phyloP scores from a whole-genome alignment of 1,140 invertebrate genomes.

The Drosophila persimilis region DNA sequence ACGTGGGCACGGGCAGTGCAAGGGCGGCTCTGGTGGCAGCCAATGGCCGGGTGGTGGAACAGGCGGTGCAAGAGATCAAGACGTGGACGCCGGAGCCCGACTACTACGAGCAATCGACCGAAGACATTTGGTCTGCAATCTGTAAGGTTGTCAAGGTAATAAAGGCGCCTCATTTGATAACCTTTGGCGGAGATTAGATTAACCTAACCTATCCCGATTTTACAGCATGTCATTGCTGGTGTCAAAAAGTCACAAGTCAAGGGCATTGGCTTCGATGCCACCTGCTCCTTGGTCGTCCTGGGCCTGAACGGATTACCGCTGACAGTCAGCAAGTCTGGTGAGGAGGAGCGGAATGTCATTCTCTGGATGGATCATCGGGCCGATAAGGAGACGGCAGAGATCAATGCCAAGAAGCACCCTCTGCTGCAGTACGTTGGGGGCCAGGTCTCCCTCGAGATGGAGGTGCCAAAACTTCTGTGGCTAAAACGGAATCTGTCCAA shows the following conservation, averaged over 20 bases:
- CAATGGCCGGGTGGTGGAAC: slow-evolving; percentile 87
- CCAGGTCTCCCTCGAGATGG: slow-evolving; percentile 96
- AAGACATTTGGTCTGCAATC: slow-evolving; percentile 92
- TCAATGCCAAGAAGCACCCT: slow-evolving; percentile 90
- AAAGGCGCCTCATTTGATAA: slow-evolving; percentile 8
- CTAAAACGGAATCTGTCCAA: slow-evolving; percentile 90
- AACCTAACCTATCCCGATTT: slow-evolving; percentile 36
- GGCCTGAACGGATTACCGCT: slow-evolving; percentile 89
- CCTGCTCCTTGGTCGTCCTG: slow-evolving; percentile 95
- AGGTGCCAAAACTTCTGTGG: slow-evolving; percentile 98
- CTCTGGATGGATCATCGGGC: slow-evolving; percentile 99
- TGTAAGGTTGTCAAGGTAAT: slow-evolving; percentile 76
- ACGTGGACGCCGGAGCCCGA: slow-evolving; percentile 91
- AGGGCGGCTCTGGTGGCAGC: slow-evolving; percentile 90
- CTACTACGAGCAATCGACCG: slow-evolving; percentile 96
- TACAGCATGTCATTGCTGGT: slow-evolving; percentile 86
- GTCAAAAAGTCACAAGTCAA: slow-evolving; percentile 86
- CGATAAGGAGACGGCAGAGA: slow-evolving; percentile 90
- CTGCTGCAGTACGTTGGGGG: slow-evolving; percentile 95
- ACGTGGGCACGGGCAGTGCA: slow-evolving; percentile 96
- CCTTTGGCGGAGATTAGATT: slow-evolving; percentile 60
- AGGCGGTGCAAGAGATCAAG: slow-evolving; percentile 87
- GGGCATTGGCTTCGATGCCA: slow-evolving; percentile 98
- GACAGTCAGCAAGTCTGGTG: slow-evolving; percentile 89
- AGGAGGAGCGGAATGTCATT: slow-evolving; percentile 91